phyloP scores from a whole-genome alignment of 2,797 vertebrate genomes.

The Remorina albescens region DNA sequence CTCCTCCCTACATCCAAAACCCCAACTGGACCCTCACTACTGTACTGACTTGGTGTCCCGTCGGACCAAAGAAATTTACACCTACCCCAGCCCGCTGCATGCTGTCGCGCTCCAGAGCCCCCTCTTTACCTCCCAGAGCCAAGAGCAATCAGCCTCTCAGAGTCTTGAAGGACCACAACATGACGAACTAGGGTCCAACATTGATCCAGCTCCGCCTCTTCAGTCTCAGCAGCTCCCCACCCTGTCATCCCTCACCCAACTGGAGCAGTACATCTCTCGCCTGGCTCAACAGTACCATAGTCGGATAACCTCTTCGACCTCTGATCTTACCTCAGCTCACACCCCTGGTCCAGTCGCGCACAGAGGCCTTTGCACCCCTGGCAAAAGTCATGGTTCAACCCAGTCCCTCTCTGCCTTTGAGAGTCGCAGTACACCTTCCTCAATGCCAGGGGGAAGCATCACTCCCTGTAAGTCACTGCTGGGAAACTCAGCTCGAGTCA shows the following conservation, averaged over 20 bases:
- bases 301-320: slow-evolving; percentile 67
- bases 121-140: slow-evolving; percentile 83
- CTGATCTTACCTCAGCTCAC: slow-evolving; percentile 62
- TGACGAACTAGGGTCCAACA: slow-evolving; percentile 66
- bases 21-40: slow-evolving; percentile 84
- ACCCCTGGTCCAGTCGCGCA: slow-evolving; percentile 31
- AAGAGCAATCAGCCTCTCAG: slow-evolving; percentile 71
- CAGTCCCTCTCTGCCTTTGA: slow-evolving; percentile 82
- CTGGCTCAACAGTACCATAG: slow-evolving; percentile 84
- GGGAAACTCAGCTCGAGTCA: slow-evolving; percentile 84
- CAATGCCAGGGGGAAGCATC: slow-evolving; percentile 64
- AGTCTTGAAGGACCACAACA: slow-evolving; percentile 70
- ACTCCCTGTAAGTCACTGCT: slow-evolving; percentile 84
- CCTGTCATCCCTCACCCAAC: slow-evolving; percentile 72
- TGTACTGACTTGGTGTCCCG: slow-evolving; percentile 87
- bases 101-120: slow-evolving; percentile 90
- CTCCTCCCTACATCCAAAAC: slow-evolving; percentile 48
- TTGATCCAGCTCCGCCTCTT: slow-evolving; percentile 67
- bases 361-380: slow-evolving; percentile 67
- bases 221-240: slow-evolving; percentile 52
- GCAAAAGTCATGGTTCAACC: slow-evolving; percentile 81
- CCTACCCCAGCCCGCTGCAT: slow-evolving; percentile 89
- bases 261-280: slow-evolving; percentile 88
- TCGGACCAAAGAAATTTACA: slow-evolving; percentile 88
- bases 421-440: slow-evolving; percentile 72